phyloP scores from a whole-genome alignment of 2,888 invertebrate genomes.

The Leucoma salicis region DNA sequence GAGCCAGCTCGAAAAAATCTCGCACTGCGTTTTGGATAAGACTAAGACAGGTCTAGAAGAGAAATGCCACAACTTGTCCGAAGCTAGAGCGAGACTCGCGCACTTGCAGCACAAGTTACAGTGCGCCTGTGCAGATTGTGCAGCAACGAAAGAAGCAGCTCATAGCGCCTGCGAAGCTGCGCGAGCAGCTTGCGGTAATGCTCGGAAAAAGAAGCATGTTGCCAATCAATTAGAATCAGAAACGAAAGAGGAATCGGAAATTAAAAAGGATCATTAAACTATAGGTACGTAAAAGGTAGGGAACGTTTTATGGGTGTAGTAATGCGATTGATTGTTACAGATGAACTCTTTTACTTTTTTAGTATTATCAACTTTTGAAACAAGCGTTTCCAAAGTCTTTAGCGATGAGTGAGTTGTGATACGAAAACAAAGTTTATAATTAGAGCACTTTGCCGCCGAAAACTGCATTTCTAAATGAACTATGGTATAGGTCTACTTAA shows the following conservation, averaged over 20 bases:
- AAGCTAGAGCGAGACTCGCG: conserved; percentile 85
- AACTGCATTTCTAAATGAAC: too few relatives aligned
- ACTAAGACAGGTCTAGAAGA: conserved; percentile 83
- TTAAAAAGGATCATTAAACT: too few relatives aligned
- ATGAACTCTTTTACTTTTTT: too few relatives aligned
- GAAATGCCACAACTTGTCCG: conserved; percentile 85
- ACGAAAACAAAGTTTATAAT: too few relatives aligned
- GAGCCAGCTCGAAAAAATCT: conserved; percentile 83
- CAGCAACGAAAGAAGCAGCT: conserved; percentile 86
- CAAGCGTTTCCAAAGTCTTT: too few relatives aligned
- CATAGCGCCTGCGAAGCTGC: conserved; percentile 86
- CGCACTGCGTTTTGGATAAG: conserved; percentile 80
- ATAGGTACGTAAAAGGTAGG: too few relatives aligned
- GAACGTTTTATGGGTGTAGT: too few relatives aligned
- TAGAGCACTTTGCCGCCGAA: too few relatives aligned
- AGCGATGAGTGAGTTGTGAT: too few relatives aligned
- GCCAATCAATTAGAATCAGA: conserved; percentile 14
- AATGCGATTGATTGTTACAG: too few relatives aligned
- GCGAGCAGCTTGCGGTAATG: conserved; percentile 85
- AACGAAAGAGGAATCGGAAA: background rate
- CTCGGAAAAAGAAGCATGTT: conserved; percentile 70
- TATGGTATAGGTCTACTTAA: too few relatives aligned
- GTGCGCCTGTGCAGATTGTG: conserved; percentile 83
- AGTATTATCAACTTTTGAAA: too few relatives aligned
- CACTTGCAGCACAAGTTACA: conserved; percentile 84